Evolutionary conservation across 2,797 vertebrate species (phyloP).

Genomic region (Acrossocheilus wenchowensis): DNA sequence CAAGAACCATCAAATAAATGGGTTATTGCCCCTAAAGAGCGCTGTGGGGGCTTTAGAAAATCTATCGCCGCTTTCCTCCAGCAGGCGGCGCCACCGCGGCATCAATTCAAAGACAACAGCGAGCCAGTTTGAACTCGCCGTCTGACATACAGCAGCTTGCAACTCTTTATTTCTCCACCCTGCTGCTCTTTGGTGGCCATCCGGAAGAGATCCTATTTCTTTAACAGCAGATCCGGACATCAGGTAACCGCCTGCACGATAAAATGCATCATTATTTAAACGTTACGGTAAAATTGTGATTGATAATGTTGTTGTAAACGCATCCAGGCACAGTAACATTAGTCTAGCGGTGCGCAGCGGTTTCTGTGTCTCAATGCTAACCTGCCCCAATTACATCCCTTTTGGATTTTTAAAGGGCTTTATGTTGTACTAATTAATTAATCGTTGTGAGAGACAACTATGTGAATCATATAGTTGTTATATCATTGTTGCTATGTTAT

Average conservation of each 20-base stretch:
- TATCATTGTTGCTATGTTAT: not conserved
- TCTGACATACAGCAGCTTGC: slow-evolving; percentile 40
- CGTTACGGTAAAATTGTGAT: not conserved
- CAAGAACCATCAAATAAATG: slow-evolving; percentile 3
- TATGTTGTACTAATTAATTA: not conserved
- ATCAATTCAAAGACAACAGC: slow-evolving; percentile 45
- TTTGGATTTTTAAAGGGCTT: not conserved
- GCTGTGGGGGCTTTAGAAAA: not conserved
- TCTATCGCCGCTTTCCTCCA: not conserved
- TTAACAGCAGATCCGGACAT: slow-evolving; percentile 26
- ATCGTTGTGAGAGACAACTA: not conserved
- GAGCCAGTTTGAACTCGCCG: slow-evolving; percentile 52
- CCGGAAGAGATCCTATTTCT: slow-evolving; percentile 55
- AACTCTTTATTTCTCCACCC: slow-evolving; percentile 31
- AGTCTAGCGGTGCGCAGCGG: slow-evolving; percentile 38
- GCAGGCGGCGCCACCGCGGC: slow-evolving; percentile 48
- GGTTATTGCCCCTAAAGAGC: not conserved
- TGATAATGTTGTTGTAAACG: not conserved
- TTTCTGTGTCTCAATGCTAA: slow-evolving; percentile 29
- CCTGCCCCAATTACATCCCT: slow-evolving; percentile 4
- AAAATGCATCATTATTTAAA: not conserved
- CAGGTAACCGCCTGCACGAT: slow-evolving; percentile 42
- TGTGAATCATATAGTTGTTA: not conserved
- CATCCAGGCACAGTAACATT: not conserved
- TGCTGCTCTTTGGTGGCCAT: slow-evolving; percentile 48